Evolutionary conservation across 2,113 vertebrate genomes (phyloP), one percentile per base, ranked within the genome.

Genomic region (Gorsachius goisagi): DNA sequence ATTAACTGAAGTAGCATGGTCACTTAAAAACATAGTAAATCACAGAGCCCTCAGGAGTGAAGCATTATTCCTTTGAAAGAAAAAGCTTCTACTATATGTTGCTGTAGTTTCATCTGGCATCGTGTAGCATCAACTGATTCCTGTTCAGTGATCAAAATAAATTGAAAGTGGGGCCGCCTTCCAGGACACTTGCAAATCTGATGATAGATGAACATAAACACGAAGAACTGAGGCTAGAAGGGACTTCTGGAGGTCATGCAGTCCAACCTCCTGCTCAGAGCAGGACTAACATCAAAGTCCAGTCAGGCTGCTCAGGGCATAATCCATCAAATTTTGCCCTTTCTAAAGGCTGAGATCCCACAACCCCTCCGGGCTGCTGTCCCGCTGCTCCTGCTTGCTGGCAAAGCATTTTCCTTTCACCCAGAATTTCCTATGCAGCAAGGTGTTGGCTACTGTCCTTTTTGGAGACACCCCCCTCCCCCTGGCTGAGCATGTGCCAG

Each of bases 111-210:
- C n/a, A 50, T 49, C 52, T 55, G 39, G 37, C 23, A 91, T 8
- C 3, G 1, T 0, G 2, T 0, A 66, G 69, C 28, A 83, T n/a
- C 26, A 88, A 87, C 63, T 0, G 1, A 16, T 55, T 85, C 18
- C 41, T 45, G 16, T 37, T 71, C 13, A 24, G 77, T 1, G 3
- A 76, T 7, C 35, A 78, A 52, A 80, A 85, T n/a, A 37, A 66
- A 71, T 0, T 37, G 62, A 4, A 68, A 67, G 21, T 17, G 71
- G 13, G 56, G 32, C 21, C 64, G 58, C 17, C 20, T 74, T 44
- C 30, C 28, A 67, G 41, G 30, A 69, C 21, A 53, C 6, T 1
- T 15, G 9, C 45, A 91, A 53, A 66, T 33, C 45, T 78, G 58
- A 75, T 24, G 3, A 0, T 1, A 89, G 35, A 12, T 62, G 32